Conservation (phyloP, 1,140 invertebrate species). For the Drosophila orosa region DNA sequence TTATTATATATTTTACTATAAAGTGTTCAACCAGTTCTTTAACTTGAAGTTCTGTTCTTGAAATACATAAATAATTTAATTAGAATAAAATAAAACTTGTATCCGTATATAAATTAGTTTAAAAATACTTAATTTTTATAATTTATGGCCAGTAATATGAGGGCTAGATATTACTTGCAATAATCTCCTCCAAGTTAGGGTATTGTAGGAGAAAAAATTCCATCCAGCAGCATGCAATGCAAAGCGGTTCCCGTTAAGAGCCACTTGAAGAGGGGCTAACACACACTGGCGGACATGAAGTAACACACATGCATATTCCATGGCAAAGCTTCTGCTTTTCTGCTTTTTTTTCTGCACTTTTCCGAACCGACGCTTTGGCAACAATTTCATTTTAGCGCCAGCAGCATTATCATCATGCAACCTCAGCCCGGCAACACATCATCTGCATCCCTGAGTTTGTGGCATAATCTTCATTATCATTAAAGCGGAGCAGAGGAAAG, state of each 20-base stretch:
- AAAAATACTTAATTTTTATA: background rate
- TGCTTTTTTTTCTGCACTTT: constrained; percentile 37
- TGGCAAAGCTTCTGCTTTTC: constrained; percentile 21
- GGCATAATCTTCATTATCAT: constrained; percentile 79
- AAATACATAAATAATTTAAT: too few relatives aligned
- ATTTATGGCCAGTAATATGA: background rate
- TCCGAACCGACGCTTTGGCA: constrained; percentile 50
- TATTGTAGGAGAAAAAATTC: constrained; percentile 9
- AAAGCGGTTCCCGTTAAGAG: constrained; percentile 75
- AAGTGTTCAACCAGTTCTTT: too few relatives aligned
- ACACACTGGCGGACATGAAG: constrained; percentile 8
- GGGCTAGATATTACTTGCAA: background rate
- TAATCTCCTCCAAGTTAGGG: background rate
- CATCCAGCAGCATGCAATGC: constrained; percentile 49
- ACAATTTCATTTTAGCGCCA: constrained; percentile 69
- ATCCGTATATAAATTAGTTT: too few relatives aligned
- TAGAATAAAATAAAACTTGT: background rate
- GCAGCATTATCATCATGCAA: constrained; percentile 43
- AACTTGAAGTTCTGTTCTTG: background rate
- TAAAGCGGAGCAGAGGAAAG: constrained; percentile 65
- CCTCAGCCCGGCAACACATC: constrained; percentile 50
- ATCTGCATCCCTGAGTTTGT: constrained; percentile 45
- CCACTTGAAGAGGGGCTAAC: constrained; percentile 61
- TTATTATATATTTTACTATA: too few relatives aligned
- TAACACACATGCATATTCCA: constrained; percentile 12